Conservation (phyloP, 2,888 invertebrate species). For the Plagiodera versicolora region DNA sequence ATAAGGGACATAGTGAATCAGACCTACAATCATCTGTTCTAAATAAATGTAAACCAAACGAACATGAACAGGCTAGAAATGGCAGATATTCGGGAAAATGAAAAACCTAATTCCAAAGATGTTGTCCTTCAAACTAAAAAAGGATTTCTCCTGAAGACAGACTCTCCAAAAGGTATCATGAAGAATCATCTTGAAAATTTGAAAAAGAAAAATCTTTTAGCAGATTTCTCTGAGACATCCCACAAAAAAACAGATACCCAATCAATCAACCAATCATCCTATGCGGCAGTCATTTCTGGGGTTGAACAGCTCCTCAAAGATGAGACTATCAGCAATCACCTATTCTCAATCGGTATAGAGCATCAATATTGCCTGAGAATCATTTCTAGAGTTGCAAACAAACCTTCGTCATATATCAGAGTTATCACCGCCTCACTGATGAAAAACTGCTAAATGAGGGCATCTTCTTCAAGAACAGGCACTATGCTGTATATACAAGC, state of each 20-base stretch:
- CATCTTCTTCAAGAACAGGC: background rate
- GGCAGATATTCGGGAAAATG: constrained; percentile 1
- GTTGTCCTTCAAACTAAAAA: background rate
- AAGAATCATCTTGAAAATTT: background rate
- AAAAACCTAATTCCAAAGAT: background rate
- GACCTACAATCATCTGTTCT: background rate
- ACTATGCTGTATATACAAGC: background rate
- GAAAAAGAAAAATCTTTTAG: background rate
- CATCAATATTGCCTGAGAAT: constrained; percentile 15
- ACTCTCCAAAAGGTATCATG: background rate
- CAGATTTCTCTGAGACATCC: background rate
- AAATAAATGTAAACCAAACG: background rate
- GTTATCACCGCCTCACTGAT: constrained; percentile 13
- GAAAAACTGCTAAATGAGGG: constrained; percentile 19
- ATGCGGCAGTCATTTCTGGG: constrained; percentile 5
- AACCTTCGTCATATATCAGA: constrained; percentile 5
- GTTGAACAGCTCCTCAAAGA: constrained; percentile 12
- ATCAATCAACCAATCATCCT: constrained; percentile 5
- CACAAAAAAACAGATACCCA: background rate
- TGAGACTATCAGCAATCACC: constrained; percentile 8
- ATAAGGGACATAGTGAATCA: background rate
- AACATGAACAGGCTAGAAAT: background rate
- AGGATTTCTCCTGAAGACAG: background rate
- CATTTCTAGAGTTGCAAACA: constrained; percentile 4
- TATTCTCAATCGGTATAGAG: constrained; percentile 2